phyloP scores from a whole-genome alignment of 2,888 invertebrate genomes.

The Heliconius ismenius region DNA sequence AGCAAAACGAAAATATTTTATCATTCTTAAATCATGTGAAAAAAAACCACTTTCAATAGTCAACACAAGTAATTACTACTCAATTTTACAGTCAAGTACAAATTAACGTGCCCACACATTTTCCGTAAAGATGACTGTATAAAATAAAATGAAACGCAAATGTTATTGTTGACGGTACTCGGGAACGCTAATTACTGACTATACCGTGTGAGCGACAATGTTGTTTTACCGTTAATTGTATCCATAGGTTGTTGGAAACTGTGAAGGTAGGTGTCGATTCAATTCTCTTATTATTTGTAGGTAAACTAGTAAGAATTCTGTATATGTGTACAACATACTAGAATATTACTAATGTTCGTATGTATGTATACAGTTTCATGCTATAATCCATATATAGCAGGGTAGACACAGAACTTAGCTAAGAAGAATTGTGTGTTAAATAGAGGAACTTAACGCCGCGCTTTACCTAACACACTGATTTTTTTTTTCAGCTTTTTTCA shows the following conservation, averaged over 20 bases:
- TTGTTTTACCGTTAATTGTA: slow-evolving; percentile 17
- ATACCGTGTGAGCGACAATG: not conserved
- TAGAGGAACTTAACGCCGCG: too few relatives aligned
- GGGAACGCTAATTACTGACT: slow-evolving; percentile 19
- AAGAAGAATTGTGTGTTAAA: too few relatives aligned
- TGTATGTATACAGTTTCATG: too few relatives aligned
- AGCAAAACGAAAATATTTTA: too few relatives aligned
- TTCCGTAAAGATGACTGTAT: slow-evolving; percentile 1
- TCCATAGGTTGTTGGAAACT: not conserved
- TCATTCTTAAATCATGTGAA: too few relatives aligned
- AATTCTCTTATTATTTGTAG: not conserved
- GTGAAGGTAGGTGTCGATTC: not conserved
- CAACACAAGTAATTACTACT: not conserved
- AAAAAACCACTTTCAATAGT: not conserved
- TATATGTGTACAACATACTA: too few relatives aligned
- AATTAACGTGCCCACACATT: slow-evolving; percentile 10
- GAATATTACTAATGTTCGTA: too few relatives aligned
- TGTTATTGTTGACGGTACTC: slow-evolving; percentile 24
- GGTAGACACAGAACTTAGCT: too few relatives aligned
- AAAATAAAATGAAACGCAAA: slow-evolving; percentile 23
- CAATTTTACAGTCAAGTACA: not conserved
- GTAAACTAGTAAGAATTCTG: too few relatives aligned
- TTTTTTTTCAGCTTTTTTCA: too few relatives aligned
- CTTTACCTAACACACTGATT: too few relatives aligned
- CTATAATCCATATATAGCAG: too few relatives aligned